Percentiles rank a stretch among this genome's conserved stretches.
These are phyloP conservation scores for Drosophila testacea DNA, from an alignment of 2,888 invertebrate species.

Conservation along the genomic window DNA sequence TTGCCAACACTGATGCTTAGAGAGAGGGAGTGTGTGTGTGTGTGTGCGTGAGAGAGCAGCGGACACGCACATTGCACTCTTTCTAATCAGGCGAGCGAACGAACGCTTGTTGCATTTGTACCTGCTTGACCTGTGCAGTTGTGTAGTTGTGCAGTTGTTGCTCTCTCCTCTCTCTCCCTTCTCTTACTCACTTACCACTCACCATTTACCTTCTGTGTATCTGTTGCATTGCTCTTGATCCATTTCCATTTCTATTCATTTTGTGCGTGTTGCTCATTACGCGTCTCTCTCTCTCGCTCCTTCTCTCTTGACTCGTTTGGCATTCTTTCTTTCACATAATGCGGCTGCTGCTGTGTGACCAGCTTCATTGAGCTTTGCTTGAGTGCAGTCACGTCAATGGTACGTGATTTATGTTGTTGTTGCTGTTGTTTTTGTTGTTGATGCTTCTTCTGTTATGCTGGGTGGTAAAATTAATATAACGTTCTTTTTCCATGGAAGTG, in stretches of 20 bases:
- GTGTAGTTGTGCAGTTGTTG: conserved; percentile 23
- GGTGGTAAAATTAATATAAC: conserved; percentile 72
- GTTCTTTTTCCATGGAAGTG: conserved; percentile 70
- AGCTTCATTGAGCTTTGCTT: conserved; percentile 76
- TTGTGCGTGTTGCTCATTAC: conserved; percentile 76
- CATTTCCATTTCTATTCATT: conserved; percentile 77
- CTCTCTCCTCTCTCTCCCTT: conserved; percentile 7
- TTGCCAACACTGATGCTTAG: neutral
- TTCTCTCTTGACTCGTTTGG: conserved; percentile 15
- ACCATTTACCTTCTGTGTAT: conserved; percentile 43
- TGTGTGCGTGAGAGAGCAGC: conserved; percentile 2
- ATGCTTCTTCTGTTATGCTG: conserved; percentile 36
- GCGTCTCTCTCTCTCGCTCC: conserved; percentile 24
- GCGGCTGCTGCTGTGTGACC: conserved; percentile 45
- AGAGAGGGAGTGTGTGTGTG: conserved; percentile 9
- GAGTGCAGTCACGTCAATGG: conserved; percentile 72
- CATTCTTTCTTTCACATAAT: conserved; percentile 52
- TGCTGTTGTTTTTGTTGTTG: conserved; percentile 12
- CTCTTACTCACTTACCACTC: conserved; percentile 1
- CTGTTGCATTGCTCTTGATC: conserved; percentile 75
- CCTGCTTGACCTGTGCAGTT: conserved; percentile 73
- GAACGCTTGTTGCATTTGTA: conserved; percentile 79
- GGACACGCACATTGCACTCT: conserved; percentile 70
- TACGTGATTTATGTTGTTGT: conserved; percentile 63
- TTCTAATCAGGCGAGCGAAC: conserved; percentile 75